phyloP scores from a whole-genome alignment of 2,797 vertebrate species.

The Hipposideros larvatus region DNA sequence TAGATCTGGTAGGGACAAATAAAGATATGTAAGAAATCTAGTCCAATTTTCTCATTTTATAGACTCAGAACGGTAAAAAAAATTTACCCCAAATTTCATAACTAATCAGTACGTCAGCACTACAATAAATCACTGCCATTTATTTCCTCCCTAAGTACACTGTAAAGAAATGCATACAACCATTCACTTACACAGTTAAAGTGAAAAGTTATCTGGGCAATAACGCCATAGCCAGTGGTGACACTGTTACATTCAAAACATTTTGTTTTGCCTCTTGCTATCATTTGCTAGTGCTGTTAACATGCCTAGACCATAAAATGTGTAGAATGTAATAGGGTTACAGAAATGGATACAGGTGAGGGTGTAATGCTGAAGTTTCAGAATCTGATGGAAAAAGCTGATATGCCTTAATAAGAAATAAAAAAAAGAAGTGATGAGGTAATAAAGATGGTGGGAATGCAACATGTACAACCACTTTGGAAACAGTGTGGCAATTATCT shows the following conservation, averaged over 20 bases:
- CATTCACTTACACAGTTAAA: not conserved
- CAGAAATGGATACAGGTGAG: not conserved
- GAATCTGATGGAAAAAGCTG: not conserved
- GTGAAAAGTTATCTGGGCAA: not conserved
- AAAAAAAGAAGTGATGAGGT: not conserved
- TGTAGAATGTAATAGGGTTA: not conserved
- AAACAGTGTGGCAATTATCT: not conserved
- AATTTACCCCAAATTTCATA: not conserved
- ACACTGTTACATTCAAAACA: not conserved
- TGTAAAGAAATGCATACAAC: not conserved
- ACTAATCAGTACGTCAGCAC: not conserved
- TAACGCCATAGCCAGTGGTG: not conserved
- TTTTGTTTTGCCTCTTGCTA: not conserved
- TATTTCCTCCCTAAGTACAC: not conserved
- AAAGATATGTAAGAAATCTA: not conserved
- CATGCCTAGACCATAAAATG: not conserved
- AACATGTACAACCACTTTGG: not conserved
- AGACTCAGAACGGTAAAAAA: not conserved
- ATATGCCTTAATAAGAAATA: not conserved
- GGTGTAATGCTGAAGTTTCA: not conserved
- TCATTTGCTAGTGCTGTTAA: not conserved
- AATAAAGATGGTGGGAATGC: not conserved
- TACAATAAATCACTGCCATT: not conserved
- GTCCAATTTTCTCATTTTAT: not conserved
- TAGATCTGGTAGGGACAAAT: not conserved